Evolutionary conservation across 30 jellyfish, hydroid and myxozoan genomes (phyloP).

Genomic region (Turritopsis dohrnii): DNA sequence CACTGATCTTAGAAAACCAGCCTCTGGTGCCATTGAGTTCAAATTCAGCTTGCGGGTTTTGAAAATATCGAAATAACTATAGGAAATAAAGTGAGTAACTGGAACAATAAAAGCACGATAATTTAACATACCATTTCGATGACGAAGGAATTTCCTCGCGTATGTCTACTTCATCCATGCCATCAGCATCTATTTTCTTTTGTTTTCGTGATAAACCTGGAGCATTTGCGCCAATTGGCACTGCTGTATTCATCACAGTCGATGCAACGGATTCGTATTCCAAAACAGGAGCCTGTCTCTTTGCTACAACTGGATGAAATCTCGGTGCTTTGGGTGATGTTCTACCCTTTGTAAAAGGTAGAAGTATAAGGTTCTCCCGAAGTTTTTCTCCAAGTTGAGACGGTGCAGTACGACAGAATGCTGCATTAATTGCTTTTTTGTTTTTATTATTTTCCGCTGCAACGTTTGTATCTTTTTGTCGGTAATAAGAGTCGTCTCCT

Average conservation of each 20-base stretch:
- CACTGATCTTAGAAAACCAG: no score
- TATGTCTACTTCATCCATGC: background rate
- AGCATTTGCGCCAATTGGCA: background rate
- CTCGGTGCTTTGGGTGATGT: background rate
- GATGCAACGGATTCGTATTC: conserved; percentile 2
- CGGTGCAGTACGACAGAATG: conserved; percentile 27
- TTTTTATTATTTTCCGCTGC: conserved; percentile 28
- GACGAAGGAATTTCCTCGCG: background rate
- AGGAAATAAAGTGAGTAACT: no score
- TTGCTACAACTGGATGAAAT: conserved; percentile 4
- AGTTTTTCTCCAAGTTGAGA: background rate
- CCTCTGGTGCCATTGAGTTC: no score
- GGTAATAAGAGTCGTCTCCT: conserved; percentile 55
- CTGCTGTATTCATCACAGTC: conserved; percentile 4
- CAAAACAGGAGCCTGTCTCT: background rate
- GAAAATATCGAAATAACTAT: no score
- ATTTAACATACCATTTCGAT: background rate
- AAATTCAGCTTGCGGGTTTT: no score
- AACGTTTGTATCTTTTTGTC: conserved; percentile 18
- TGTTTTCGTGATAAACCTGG: background rate
- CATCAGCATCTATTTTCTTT: background rate
- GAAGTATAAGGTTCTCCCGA: background rate
- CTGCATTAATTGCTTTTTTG: conserved; percentile 22
- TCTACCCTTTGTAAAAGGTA: background rate
- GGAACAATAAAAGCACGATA: no score